Evolutionary conservation across 2,797 vertebrate species (phyloP), one percentile per base, ranked within the genome.

Genomic region (Lerista edwardsae): DNA sequence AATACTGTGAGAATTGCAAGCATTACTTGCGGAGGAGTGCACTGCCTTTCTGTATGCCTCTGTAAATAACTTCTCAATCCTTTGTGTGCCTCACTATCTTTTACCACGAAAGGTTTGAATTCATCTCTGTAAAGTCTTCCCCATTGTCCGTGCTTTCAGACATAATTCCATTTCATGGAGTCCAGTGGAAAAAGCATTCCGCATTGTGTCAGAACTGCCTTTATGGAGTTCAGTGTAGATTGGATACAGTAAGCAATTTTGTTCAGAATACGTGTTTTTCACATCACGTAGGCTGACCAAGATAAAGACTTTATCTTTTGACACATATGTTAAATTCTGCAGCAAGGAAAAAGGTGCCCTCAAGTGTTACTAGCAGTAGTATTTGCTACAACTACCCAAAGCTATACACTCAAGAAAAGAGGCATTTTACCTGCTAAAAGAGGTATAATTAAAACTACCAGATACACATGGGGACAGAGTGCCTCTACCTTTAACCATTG

Each of bases 111-210:
- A 71, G 23, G 62, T 67, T 51, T 34, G 7, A 82, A 68, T 41
- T 41, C 1, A 79, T 11, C 25, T 84, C 47, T 77, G 8, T 36
- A 83, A 81, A 41, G 5, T 44, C 84, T 83, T 82, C 17, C 83
- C 17, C 44, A 71, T 44, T 69, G 29, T 59, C 36, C 51, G 23
- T 72, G 57, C 57, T 84, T 84, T 78, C 39, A 72, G 17, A 31
- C 4, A 27, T 11, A 61, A 44, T 31, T n/a, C 19, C 17, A n/a
- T 61, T 81, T 72, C 36, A 41, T 55, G 65, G 14, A 27, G 39
- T 44, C 23, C 29, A 36, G 17, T 80, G 25, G 10, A 31, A 12
- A 44, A 31, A 25, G 27, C 11, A 44, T 72, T 72, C 69, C 44
- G 25, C 69, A 44, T 72, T 72, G 36, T 72, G 23, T 72, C 41